Base-by-base conservation (phyloP, 2,797 vertebrate species). In the Huso huso region DNA sequence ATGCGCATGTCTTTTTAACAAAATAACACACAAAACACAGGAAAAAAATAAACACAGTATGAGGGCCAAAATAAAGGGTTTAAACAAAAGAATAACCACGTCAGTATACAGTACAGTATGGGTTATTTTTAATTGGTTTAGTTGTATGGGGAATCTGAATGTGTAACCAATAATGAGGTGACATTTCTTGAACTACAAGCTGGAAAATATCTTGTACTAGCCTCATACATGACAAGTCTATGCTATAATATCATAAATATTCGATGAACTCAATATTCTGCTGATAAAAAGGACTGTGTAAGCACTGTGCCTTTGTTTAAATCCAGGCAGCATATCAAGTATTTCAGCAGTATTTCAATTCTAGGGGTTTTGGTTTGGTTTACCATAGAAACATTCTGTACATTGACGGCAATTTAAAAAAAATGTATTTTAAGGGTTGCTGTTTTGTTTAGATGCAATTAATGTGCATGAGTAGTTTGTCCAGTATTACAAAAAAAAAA, bases 361-460 rank as follows among this genome's bases (percentile, higher is more conserved):
- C 62, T 23, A 51, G 55, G 49, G 48, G 49, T 12, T 23, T 15
- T 64, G 8, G 8, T 61, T 60, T 37, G 49, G 49, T 65, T 57
- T 15, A 13, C 11, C 51, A 11, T 18, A 49, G 18, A 65, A 65
- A 69, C 23, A 51, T 55, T 15, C 53, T 55, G 51, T 65, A 37
- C 23, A 37, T 12, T 11, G n/a, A 49, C 18, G 64, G 6, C 53
- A 49, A 13, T 51, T 8, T 60, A 18, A 49, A 61, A 51, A 37
- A 77, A 80, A 81, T 66, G 11, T 4, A 67, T 83, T 86, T 87
- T 82, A 85, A 83, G 82, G 23, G 4, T 0, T 37, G 23, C 23
- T 37, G 4, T 3, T 37, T 37, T 37, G 23, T 37, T 37, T 4
- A 37, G 23, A 37, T 37, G 23, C 23, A 37, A 37, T 37, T 37